Base-by-base conservation (phyloP, 2,888 invertebrate genomes). In the Philopedon plagiatum region DNA sequence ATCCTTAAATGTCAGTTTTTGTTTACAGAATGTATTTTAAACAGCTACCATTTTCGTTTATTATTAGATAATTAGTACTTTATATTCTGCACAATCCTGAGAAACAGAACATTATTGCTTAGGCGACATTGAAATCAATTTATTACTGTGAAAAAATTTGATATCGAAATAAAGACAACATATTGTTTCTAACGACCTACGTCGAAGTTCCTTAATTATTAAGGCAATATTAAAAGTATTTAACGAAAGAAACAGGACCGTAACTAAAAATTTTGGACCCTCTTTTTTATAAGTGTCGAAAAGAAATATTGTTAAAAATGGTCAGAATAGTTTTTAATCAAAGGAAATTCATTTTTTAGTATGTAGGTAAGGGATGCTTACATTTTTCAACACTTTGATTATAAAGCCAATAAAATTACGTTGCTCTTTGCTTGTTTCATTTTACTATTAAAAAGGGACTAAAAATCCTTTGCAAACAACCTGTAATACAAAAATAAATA, bases 121-220 rank as follows among this genome's bases (percentile, higher is more conserved):
- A 15, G 29, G 26, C 51, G 51, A 54, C 51, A 54, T 54, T 54
- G 51, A 54, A 54, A 54, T 54, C 51, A 54, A 54, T 54, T 54
- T 32, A 54, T 54, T 54, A n/a, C 29, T 15, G 8, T 54, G 18
- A 49, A 54, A 51, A 46, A 29, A 54, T 29, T 54, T 54, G 18
- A 29, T 29, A 54, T 54, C 51, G 51, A 32, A 54, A 54, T 29
- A 54, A 54, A 54, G 51, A 15, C 51, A 29, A 51, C 15, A 51
- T 29, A 7, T 13, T 54, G 15, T 54, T 54, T 15, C 8, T n/a
- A 29, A 15, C 29, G 15, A 54, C 51, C 29, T 54, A 54, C 51
- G 9, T 54, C 51, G 21, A 54, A 54, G 51, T 51, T 51, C 1
- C 29, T 29, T 13, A 23, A 49, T 49, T 46, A 29, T 29, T 54